Percentiles rank a stretch among this genome's conserved stretches.
Evolutionary conservation across 2,888 invertebrate genomes (phyloP).

Genomic region (Drosophila ezoana): DNA sequence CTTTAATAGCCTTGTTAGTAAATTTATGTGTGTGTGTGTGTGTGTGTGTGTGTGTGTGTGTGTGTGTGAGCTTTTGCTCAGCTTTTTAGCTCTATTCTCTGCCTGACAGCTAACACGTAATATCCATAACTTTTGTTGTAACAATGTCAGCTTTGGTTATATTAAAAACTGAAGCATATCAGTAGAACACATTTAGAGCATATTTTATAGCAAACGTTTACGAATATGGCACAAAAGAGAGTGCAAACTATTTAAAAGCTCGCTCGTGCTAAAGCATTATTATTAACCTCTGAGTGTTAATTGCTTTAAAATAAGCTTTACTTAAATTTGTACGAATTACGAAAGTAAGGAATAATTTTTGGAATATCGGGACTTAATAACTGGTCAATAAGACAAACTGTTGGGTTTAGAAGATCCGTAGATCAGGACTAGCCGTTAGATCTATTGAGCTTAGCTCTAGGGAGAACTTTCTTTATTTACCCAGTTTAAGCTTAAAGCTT

Average conservation of each 20-base stretch:
- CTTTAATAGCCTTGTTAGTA: constrained; percentile 69
- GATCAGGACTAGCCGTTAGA: too few relatives aligned
- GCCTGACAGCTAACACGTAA: constrained; percentile 34
- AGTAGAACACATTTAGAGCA: not conserved
- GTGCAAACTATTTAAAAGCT: not conserved
- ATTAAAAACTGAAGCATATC: constrained; percentile 2
- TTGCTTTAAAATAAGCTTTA: too few relatives aligned
- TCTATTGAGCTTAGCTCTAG: too few relatives aligned
- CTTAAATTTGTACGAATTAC: too few relatives aligned
- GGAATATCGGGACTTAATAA: too few relatives aligned
- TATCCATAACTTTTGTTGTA: constrained; percentile 45
- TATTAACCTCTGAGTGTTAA: too few relatives aligned
- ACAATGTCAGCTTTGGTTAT: not conserved
- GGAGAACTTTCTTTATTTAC: too few relatives aligned
- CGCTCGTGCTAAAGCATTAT: too few relatives aligned
- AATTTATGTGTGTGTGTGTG: constrained; percentile 11
- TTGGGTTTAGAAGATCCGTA: too few relatives aligned
- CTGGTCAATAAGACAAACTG: too few relatives aligned
- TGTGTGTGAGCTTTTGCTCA: constrained; percentile 19
- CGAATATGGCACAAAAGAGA: constrained; percentile 2
- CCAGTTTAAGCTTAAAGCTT: too few relatives aligned
- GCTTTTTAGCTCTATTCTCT: constrained; percentile 18
- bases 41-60: constrained; percentile 10
- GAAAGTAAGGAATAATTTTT: too few relatives aligned
- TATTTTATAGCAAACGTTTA: constrained; percentile 8